Percentiles rank a stretch among this genome's conserved stretches.
phyloP scores from a whole-genome alignment of 2,888 invertebrate species.

The Caenorhabditis plicata region DNA sequence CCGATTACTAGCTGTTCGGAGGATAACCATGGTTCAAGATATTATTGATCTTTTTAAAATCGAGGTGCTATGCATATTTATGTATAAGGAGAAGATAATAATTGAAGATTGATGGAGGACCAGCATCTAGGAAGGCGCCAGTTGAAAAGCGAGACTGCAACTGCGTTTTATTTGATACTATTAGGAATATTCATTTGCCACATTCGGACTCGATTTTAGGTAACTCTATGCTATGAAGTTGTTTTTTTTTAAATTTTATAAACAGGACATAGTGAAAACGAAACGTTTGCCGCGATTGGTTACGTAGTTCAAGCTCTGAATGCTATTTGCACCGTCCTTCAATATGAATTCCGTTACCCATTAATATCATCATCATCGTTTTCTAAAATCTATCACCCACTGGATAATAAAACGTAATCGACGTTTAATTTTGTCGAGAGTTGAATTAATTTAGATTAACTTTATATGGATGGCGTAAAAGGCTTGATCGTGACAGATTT shows the following conservation, averaged over 20 bases:
- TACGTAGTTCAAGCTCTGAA: conserved; percentile 81
- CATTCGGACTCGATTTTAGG: conserved; percentile 27
- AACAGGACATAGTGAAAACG: conserved; percentile 74
- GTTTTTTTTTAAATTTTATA: conserved; percentile 41
- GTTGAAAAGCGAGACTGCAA: conserved; percentile 10
- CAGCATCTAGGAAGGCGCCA: conserved; percentile 13
- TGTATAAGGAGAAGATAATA: not conserved
- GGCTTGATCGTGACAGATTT: conserved; percentile 32
- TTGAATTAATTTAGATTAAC: conserved; percentile 15
- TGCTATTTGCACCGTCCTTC: conserved; percentile 80
- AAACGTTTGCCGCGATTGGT: conserved; percentile 83
- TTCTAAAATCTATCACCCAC: conserved; percentile 10
- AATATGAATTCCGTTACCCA: conserved; percentile 83
- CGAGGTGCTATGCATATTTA: conserved; percentile 6
- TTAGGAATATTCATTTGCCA: conserved; percentile 52
- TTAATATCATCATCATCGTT: conserved; percentile 67
- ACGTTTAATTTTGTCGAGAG: too few species aligned
- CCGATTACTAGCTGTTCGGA: conserved; percentile 9
- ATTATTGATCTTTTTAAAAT: conserved; percentile 26
- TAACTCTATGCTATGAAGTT: conserved; percentile 1
- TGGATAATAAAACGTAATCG: conserved; percentile 7
- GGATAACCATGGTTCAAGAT: conserved; percentile 18
- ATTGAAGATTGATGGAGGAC: conserved; percentile 31
- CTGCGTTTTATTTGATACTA: conserved; percentile 40
- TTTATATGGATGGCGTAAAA: conserved; percentile 25